phyloP scores from a whole-genome alignment of 2,797 vertebrate species.

The Rhinogobio ventralis region DNA sequence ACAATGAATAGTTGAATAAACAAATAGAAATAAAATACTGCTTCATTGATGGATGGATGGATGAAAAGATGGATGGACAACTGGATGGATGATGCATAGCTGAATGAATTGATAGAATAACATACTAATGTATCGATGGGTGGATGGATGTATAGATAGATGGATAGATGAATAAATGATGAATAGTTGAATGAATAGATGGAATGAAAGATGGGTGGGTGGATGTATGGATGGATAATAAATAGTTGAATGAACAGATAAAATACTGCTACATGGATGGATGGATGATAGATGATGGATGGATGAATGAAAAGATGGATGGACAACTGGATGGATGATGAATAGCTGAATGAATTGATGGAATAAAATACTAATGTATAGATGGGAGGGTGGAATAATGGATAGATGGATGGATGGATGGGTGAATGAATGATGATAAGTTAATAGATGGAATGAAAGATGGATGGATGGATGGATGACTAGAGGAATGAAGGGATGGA shows the following conservation, averaged over 20 bases:
- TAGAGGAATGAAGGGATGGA: background rate
- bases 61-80: too few species aligned
- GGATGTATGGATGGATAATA: background rate
- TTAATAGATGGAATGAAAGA: background rate
- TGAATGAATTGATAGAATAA: background rate
- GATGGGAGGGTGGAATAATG: background rate
- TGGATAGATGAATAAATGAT: background rate
- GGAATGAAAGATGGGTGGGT: background rate
- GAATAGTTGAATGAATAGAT: background rate
- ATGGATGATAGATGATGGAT: background rate
- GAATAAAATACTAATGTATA: too few species aligned
- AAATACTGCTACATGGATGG: background rate
- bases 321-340: background rate
- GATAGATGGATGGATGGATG: background rate
- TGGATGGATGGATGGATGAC: background rate
- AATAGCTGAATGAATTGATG: too few species aligned
- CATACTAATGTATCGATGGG: too few species aligned
- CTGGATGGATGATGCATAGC: background rate
- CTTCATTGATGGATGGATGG: background rate
- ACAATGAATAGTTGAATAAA: background rate
- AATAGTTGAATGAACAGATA: background rate
- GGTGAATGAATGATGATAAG: background rate
- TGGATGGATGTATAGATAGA: background rate
- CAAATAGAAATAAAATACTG: background rate
- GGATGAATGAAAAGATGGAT: conserved; percentile 17